phyloP scores from a whole-genome alignment of 2,797 vertebrate genomes.

The Pterois miles region DNA sequence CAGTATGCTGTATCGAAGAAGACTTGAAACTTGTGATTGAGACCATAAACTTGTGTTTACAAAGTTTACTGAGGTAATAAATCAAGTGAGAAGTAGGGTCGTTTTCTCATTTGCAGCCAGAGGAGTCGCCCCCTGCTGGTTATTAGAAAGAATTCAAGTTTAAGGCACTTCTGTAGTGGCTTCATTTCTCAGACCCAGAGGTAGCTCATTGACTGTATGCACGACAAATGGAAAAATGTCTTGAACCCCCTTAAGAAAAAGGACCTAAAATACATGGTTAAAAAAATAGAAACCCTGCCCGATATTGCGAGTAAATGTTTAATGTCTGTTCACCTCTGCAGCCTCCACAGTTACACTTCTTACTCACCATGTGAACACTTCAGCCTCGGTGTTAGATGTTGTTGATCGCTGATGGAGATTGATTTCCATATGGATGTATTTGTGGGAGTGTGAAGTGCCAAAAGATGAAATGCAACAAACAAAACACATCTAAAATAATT shows the following conservation, averaged over 20 bases:
- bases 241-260: background rate
- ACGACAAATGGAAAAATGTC: background rate
- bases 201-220: background rate
- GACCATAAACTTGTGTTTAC: too few relatives aligned
- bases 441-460: background rate
- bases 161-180: too few relatives aligned
- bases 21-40: too few relatives aligned
- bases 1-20: too few relatives aligned
- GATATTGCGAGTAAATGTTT: background rate
- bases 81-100: too few relatives aligned
- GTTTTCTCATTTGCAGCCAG: too few relatives aligned
- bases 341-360: too few relatives aligned
- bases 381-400: background rate
- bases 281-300: background rate
- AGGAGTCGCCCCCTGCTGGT: too few relatives aligned
- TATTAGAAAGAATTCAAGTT: too few relatives aligned
- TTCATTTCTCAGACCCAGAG: too few relatives aligned
- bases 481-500: background rate
- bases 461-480: background rate
- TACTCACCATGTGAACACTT: background rate
- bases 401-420: background rate
- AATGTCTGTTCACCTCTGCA: background rate
- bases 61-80: too few relatives aligned
- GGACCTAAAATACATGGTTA: background rate
- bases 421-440: background rate